phyloP scores from a whole-genome alignment of 2,113 vertebrate species.

The Chionodraco myersi region DNA sequence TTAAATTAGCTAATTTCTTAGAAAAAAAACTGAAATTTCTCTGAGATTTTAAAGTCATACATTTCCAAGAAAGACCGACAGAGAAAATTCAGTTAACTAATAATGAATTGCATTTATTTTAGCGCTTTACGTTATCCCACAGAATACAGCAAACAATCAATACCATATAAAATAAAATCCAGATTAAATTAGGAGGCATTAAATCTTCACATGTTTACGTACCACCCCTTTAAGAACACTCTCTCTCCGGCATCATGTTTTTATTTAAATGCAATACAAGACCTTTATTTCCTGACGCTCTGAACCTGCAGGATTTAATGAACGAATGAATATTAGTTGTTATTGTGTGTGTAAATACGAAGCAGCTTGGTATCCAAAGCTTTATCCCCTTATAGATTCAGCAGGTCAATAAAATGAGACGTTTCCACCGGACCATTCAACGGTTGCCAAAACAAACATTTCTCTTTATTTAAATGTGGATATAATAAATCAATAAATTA shows the following conservation, averaged over 20 bases:
- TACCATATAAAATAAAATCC: too few relatives aligned
- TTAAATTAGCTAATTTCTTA: too few relatives aligned
- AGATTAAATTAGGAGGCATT: too few relatives aligned
- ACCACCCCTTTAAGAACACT: neutral
- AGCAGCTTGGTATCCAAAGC: constrained; percentile 64
- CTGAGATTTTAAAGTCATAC: too few relatives aligned
- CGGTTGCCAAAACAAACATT: constrained; percentile 74
- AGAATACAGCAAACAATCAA: too few relatives aligned
- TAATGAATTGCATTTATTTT: too few relatives aligned
- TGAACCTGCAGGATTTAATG: neutral
- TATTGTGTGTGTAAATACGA: constrained; percentile 8
- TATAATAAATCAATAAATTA: too few relatives aligned
- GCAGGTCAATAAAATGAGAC: constrained; percentile 1
- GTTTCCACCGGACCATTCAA: constrained; percentile 62
- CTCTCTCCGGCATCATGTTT: neutral
- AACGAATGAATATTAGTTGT: neutral
- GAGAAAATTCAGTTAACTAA: too few relatives aligned
- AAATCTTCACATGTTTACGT: too few relatives aligned
- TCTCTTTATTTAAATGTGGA: constrained; percentile 34
- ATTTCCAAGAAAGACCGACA: too few relatives aligned
- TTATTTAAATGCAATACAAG: neutral
- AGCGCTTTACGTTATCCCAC: too few relatives aligned
- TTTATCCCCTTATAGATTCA: constrained; percentile 36
- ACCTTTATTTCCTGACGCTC: neutral
- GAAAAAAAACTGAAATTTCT: too few relatives aligned